Percentiles rank a stretch among this genome's conserved stretches.
phyloP scores from a whole-genome alignment of 2,888 invertebrate species.

The Callimorpha dominula region DNA sequence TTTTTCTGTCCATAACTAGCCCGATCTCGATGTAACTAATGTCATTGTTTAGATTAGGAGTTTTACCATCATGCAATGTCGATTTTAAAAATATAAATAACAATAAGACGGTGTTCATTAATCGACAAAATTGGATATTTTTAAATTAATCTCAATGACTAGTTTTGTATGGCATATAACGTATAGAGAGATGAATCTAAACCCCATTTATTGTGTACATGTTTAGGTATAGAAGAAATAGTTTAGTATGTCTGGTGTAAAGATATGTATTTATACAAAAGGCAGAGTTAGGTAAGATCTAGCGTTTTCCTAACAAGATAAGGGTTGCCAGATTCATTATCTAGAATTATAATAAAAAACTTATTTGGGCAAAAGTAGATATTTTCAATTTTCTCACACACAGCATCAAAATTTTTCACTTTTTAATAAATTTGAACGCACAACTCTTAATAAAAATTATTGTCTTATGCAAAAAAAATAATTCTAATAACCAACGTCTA shows the following conservation, averaged over 20 bases:
- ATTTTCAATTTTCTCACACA: conserved; percentile 14
- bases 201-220: conserved; percentile 63
- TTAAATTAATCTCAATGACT: conserved; percentile 60
- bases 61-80: conserved; percentile 33
- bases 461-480: conserved; percentile 1
- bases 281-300: conserved; percentile 23
- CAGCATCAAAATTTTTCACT: background rate
- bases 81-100: conserved; percentile 62
- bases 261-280: conserved; percentile 35
- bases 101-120: conserved; percentile 69
- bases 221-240: conserved; percentile 50
- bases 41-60: conserved; percentile 37
- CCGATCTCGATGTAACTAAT: conserved; percentile 34
- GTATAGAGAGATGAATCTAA: conserved; percentile 61
- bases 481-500: background rate
- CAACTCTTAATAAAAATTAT: conserved; percentile 13
- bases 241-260: conserved; percentile 50
- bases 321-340: conserved; percentile 38
- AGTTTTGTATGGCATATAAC: conserved; percentile 71
- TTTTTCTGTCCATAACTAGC: conserved; percentile 41
- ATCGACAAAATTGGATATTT: conserved; percentile 54
- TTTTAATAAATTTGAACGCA: conserved; percentile 21
- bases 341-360: background rate
- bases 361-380: background rate
- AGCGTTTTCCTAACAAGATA: conserved; percentile 4